These are phyloP conservation scores for Neuroterus valhalla DNA, from an alignment of 1,140 invertebrate genomes.

Conservation along the genomic window DNA sequence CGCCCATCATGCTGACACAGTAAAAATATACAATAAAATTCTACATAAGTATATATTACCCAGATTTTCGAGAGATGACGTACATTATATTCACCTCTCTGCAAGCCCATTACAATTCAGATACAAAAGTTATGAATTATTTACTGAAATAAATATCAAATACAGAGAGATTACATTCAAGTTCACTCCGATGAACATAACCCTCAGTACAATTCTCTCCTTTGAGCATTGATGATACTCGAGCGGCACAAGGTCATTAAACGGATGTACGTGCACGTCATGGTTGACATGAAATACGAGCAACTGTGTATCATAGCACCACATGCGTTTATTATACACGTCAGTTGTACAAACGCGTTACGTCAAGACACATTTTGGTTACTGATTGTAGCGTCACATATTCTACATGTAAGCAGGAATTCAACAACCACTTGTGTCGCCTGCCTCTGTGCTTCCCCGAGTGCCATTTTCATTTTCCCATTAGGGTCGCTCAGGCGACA, in stretches of 20 bases:
- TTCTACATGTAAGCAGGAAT: neutral
- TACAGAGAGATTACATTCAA: neutral
- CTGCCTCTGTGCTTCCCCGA: neutral
- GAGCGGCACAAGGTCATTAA: conserved; percentile 26
- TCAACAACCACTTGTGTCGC: neutral
- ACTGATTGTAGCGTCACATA: conserved; percentile 12
- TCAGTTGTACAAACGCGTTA: conserved; percentile 21
- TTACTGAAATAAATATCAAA: too few relatives aligned
- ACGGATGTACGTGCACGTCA: conserved; percentile 27
- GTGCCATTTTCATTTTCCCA: neutral
- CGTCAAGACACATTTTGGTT: conserved; percentile 23
- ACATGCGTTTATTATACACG: conserved; percentile 23
- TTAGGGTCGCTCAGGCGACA: neutral
- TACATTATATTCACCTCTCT: too few relatives aligned
- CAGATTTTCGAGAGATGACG: too few relatives aligned
- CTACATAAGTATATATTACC: too few relatives aligned
- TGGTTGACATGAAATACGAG: conserved; percentile 17
- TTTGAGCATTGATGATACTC: conserved; percentile 20
- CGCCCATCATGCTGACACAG: too few relatives aligned
- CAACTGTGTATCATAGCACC: conserved; percentile 23
- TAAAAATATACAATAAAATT: too few relatives aligned
- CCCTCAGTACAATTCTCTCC: conserved; percentile 13
- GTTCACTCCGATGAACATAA: neutral
- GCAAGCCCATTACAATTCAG: too few relatives aligned
- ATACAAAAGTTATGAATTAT: too few relatives aligned